Conservation (phyloP, 2,888 invertebrate species). For the Yponomeuta plumbellus region DNA sequence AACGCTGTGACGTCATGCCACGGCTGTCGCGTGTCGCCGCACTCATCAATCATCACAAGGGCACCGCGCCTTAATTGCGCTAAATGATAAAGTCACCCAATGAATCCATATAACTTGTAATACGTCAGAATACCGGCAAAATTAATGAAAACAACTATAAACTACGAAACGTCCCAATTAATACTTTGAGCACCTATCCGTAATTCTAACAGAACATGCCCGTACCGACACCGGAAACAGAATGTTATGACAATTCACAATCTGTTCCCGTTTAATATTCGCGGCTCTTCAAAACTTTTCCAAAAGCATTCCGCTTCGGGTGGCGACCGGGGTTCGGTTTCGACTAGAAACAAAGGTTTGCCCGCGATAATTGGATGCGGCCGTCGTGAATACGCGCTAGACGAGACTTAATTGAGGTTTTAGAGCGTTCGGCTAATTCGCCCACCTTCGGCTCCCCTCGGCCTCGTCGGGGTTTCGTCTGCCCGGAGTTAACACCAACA, state of each 20-base stretch:
- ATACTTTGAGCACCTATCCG: background rate
- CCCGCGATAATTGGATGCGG: slow-evolving; percentile 74
- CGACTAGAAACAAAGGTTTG: slow-evolving; percentile 61
- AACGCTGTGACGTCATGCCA: slow-evolving; percentile 60
- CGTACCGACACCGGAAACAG: slow-evolving; percentile 6
- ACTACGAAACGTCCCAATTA: background rate
- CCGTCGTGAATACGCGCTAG: slow-evolving; percentile 71
- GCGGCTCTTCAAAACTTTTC: slow-evolving; percentile 16
- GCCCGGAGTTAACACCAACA: slow-evolving; percentile 39
- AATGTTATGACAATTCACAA: slow-evolving; percentile 15
- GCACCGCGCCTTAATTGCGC: slow-evolving; percentile 19
- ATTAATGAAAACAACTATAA: background rate
- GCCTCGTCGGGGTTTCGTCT: slow-evolving; percentile 55
- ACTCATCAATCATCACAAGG: slow-evolving; percentile 40
- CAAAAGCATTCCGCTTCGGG: slow-evolving; percentile 16
- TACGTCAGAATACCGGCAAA: background rate
- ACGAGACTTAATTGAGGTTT: slow-evolving; percentile 77
- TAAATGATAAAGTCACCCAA: slow-evolving; percentile 65
- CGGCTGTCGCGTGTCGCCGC: slow-evolving; percentile 31
- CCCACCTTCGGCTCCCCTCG: slow-evolving; percentile 66
- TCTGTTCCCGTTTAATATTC: slow-evolving; percentile 14
- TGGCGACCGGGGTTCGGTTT: slow-evolving; percentile 15
- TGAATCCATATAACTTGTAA: slow-evolving; percentile 33
- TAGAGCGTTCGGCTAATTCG: slow-evolving; percentile 72
- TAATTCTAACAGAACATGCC: background rate